Conservation (phyloP, 1,140 invertebrate genomes). For the Achatina immaculata region DNA sequence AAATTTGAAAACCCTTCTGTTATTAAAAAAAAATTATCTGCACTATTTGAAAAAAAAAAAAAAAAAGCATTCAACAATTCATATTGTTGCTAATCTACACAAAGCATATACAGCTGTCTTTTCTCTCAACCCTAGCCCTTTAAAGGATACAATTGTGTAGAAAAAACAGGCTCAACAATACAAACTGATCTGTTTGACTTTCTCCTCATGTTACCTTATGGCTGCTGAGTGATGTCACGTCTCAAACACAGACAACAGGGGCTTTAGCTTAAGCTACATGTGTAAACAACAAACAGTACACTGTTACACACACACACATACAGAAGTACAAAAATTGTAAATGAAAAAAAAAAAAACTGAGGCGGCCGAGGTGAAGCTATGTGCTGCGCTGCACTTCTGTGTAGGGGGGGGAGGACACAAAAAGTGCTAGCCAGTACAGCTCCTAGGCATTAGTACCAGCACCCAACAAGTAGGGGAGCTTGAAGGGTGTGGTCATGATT, state of each 20-base stretch:
- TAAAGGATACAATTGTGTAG: not conserved
- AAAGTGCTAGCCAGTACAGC: not conserved
- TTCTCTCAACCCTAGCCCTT: slow-evolving; percentile 27
- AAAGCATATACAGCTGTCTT: no score
- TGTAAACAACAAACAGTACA: not conserved
- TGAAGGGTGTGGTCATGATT: slow-evolving; percentile 5
- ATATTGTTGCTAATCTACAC: no score
- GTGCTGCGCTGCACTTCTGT: not conserved
- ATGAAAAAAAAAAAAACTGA: slow-evolving; percentile 17
- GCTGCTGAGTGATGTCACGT: not conserved
- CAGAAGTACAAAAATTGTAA: slow-evolving; percentile 27
- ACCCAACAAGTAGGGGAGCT: not conserved
- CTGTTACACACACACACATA: slow-evolving; percentile 8
- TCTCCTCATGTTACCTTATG: slow-evolving; percentile 1
- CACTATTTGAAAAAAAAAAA: not conserved
- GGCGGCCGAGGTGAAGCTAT: not conserved
- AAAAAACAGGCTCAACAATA: not conserved
- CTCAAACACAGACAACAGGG: slow-evolving; percentile 13
- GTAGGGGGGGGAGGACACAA: slow-evolving; percentile 13
- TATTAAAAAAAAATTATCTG: not conserved
- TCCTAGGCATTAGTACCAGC: not conserved
- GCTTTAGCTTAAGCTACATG: slow-evolving; percentile 8
- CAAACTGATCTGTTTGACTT: not conserved
- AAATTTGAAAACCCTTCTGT: not conserved
- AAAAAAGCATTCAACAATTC: not conserved